Base-by-base conservation (phyloP, 2,888 invertebrate genomes). In the Pheosia tremula region DNA sequence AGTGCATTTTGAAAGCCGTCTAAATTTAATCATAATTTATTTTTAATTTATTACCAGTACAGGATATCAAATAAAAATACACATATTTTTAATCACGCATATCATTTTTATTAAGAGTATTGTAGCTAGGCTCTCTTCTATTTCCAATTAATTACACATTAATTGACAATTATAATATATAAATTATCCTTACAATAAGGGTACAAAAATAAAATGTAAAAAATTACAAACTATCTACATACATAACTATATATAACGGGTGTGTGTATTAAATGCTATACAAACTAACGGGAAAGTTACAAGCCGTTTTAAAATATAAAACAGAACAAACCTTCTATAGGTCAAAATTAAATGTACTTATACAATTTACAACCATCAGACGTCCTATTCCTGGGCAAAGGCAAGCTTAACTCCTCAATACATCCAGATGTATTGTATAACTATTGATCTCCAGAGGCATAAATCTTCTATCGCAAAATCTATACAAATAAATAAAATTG, bases 181-280 rank as follows among this genome's bases (percentile, higher is more conserved):
- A 89, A 88, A 89, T 88, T 84, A 89, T 85, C 68, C 85, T 89
- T 90, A 88, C 67, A 78, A 78, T 79, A 50, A 73, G 81, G 84
- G 85, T 91, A 91, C 77, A 91, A 91, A 87, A 87, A 92, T 91
- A 91, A 92, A 90, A 89, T 89, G 83, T 87, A 83, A 87, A 87
- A 84, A 86, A 86, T 83, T 82, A 84, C 87, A 82, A 86, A 81
- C 86, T 88, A 78, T 71, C 74, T 78, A 78, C 69, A 67, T 71
- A 71, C 64, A 69, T 66, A 66, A 74, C 72, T 68, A 71, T 59
- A 59, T 59, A 57, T 68, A 72, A 74, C 61, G 60, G 64, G 64
- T 67, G 1, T 24, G 2, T 24, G 24, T 24, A 24, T 58, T 55
- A 62, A 66, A 61, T 60, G 57, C 55, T 63, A 64, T 57, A 62